Evolutionary conservation across 2,797 vertebrate species (phyloP).

Genomic region (Thaleichthys pacificus): DNA sequence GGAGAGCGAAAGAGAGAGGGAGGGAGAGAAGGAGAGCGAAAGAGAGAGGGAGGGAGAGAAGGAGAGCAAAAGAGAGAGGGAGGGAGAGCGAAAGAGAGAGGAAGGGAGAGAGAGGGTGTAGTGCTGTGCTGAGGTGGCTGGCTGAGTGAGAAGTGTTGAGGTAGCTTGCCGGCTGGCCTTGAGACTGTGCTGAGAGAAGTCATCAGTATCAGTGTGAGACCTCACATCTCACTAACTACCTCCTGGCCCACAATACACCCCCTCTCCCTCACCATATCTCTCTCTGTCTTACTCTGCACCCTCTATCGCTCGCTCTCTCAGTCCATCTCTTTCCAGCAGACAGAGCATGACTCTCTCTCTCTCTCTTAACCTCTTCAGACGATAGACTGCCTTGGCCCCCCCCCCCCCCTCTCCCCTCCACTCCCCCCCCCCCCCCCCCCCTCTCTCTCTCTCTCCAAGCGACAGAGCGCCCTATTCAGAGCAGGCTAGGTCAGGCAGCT

Average conservation of each 20-base stretch:
- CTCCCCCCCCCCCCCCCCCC: slow-evolving; percentile 24
- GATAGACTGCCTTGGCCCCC: too few species aligned
- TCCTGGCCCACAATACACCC: too few species aligned
- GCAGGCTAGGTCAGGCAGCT: slow-evolving; percentile 53
- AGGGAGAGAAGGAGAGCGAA: neutral
- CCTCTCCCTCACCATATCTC: too few species aligned
- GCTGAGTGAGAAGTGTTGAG: neutral
- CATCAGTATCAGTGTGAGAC: neutral
- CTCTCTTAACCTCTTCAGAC: neutral
- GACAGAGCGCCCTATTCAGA: slow-evolving; percentile 77
- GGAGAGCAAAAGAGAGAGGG: neutral
- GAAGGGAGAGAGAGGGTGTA: neutral
- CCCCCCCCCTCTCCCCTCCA: slow-evolving; percentile 35
- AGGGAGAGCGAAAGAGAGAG: neutral
- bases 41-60: neutral
- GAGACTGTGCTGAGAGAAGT: too few species aligned
- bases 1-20: neutral
- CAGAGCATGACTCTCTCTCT: neutral
- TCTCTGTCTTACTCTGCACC: too few species aligned
- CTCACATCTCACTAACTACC: too few species aligned
- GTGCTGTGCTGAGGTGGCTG: neutral
- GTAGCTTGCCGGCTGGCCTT: too few species aligned
- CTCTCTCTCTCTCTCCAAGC: slow-evolving; percentile 50
- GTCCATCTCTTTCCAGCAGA: too few species aligned
- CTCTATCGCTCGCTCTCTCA: too few species aligned